Percentiles rank a stretch among this genome's conserved stretches.
These are phyloP conservation scores for Pseudopodoces humilis DNA, from an alignment of 2,113 vertebrate species.

Conservation along the genomic window DNA sequence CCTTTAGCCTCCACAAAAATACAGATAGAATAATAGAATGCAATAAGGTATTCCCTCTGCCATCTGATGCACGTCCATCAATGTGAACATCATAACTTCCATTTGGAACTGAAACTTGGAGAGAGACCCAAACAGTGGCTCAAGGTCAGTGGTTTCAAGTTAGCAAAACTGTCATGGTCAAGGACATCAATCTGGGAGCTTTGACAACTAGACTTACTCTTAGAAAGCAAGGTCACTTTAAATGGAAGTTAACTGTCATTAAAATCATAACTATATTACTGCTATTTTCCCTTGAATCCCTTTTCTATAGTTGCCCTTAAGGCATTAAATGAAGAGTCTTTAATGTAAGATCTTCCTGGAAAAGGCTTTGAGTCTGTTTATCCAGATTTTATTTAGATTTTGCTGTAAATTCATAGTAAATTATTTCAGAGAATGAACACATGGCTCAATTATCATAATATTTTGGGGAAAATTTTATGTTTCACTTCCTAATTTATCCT, in stretches of 20 bases:
- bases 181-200: neutral
- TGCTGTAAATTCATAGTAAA: neutral
- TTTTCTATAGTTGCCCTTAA: neutral
- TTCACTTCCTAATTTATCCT: neutral
- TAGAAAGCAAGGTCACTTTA: neutral
- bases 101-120: neutral
- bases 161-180: neutral
- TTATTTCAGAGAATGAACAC: neutral
- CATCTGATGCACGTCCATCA: fast-evolving
- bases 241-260: neutral
- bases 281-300: neutral
- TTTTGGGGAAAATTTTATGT: neutral
- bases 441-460: neutral
- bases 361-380: neutral
- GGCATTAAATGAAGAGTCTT: neutral
- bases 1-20: neutral
- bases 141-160: neutral
- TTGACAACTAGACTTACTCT: neutral
- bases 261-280: neutral
- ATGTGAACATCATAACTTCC: neutral
- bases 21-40: neutral
- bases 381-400: neutral
- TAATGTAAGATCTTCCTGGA: neutral
- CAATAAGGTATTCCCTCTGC: neutral
- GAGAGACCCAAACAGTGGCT: neutral